phyloP scores from a whole-genome alignment of 2,113 vertebrate species.

The Chitala chitala region DNA sequence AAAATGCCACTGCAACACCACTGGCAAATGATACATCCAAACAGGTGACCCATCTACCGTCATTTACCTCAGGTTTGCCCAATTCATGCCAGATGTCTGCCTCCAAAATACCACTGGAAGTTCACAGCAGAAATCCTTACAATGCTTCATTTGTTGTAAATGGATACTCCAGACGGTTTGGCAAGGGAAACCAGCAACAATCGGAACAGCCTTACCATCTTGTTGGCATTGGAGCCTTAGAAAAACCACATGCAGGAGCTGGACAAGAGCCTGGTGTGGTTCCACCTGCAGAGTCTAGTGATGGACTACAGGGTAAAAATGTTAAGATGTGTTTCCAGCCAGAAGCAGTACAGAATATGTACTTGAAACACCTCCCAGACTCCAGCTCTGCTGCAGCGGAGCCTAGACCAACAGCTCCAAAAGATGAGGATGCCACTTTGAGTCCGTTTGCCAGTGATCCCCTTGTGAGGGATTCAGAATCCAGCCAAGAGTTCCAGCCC shows the following conservation, averaged over 20 bases:
- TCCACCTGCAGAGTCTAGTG: constrained; percentile 57
- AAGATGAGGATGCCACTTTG: constrained; percentile 46
- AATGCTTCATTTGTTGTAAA: constrained; percentile 59
- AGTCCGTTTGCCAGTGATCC: constrained; percentile 49
- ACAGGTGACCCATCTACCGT: constrained; percentile 63
- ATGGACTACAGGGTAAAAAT: constrained; percentile 59
- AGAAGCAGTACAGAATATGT: constrained; percentile 63
- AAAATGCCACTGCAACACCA: constrained; percentile 66
- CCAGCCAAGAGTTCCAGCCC: constrained; percentile 21
- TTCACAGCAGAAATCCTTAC: constrained; percentile 57
- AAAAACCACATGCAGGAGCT: constrained; percentile 43
- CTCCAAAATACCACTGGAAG: constrained; percentile 60
- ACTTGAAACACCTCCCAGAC: constrained; percentile 62
- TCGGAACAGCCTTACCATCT: constrained; percentile 48
- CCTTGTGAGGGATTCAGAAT: constrained; percentile 43
- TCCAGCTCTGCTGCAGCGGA: constrained; percentile 49
- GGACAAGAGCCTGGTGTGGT: constrained; percentile 54
- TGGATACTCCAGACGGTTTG: constrained; percentile 59
- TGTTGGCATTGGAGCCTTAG: constrained; percentile 48
- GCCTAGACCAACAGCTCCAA: constrained; percentile 44
- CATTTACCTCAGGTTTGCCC: constrained; percentile 85
- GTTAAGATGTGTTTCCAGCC: constrained; percentile 54
- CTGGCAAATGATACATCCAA: constrained; percentile 65
- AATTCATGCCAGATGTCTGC: constrained; percentile 68
- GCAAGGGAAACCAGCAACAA: constrained; percentile 51